Evolutionary conservation across 2,888 invertebrate species (phyloP).

Genomic region (Plagiodera versicolora): DNA sequence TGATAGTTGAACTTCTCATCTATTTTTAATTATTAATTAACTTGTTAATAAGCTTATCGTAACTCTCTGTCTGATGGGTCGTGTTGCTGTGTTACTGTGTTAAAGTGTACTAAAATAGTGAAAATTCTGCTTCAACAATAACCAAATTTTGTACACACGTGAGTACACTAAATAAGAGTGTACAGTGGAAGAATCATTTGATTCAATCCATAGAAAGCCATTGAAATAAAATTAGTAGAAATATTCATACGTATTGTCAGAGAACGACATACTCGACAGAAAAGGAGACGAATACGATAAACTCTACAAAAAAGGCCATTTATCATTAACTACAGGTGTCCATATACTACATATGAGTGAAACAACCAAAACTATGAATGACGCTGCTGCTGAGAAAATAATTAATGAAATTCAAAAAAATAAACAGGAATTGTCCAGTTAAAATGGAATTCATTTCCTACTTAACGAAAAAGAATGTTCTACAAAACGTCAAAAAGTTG

Average conservation of each 20-base stretch:
- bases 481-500: constrained; percentile 7
- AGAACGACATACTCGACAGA: too few relatives aligned
- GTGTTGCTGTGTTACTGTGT: too few relatives aligned
- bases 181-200: not conserved
- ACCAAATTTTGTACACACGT: constrained; percentile 1
- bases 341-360: constrained; percentile 1
- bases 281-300: too few relatives aligned
- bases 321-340: not conserved
- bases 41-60: too few relatives aligned
- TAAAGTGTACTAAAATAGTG: too few relatives aligned
- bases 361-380: constrained; percentile 11
- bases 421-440: constrained; percentile 7
- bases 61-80: too few relatives aligned
- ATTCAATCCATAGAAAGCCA: not conserved
- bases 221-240: not conserved
- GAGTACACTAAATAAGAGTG: not conserved
- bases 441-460: constrained; percentile 1
- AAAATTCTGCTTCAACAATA: not conserved
- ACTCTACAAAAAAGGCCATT: too few relatives aligned
- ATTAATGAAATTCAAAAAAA: constrained; percentile 4
- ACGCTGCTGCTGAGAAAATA: constrained; percentile 6
- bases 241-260: not conserved
- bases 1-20: too few relatives aligned
- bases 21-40: too few relatives aligned
- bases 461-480: constrained; percentile 8